Base-by-base conservation (phyloP, 2,797 vertebrate species). In the Anolis apletophallus region DNA sequence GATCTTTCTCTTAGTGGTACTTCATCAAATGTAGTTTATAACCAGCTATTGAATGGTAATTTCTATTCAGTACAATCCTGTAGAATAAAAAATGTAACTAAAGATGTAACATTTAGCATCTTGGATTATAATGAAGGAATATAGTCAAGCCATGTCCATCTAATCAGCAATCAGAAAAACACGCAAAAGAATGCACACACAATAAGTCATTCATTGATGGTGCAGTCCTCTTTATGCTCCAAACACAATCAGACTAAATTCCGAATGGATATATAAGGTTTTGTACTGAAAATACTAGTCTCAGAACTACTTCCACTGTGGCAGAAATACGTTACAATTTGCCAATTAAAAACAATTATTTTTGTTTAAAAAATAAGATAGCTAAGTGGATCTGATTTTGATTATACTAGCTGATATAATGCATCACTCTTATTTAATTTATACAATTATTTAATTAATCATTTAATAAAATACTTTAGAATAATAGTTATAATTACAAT, bases 381-480 rank as follows among this genome's bases (percentile, higher is more conserved):
- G 86, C 52, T 61, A 88, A 75, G 9, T 72, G 68, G 26, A 54
- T 90, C 12, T 46, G 80, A 85, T 46, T 89, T 88, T 88, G 85
- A 92, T 74, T 84, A 84, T 88, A 91, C 88, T 93, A 71, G 64
- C 11, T 77, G 78, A 90, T 83, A 84, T 84, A 88, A 87, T 91
- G 88, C 59, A 83, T 93, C 80, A 93, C 92, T 92, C 91, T 92
- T 91, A 93, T 90, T 46, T 88, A 85, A 92, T 93, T 96, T 94
- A 92, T 92, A 91, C 90, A 52, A 94, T 94, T 93, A 91, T 91
- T 91, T 91, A 85, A 90, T 92, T 93, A 90, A 91, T 93, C 91
- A 87, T 91, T 94, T 92, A 54, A 74, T 64, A 90, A 94, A 91
- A 90, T 87, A 54, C 73, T 68, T 87, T 81, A 76, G 92, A 85